Conservation (phyloP, 2,797 vertebrate genomes). For the Trematocara caparti region DNA sequence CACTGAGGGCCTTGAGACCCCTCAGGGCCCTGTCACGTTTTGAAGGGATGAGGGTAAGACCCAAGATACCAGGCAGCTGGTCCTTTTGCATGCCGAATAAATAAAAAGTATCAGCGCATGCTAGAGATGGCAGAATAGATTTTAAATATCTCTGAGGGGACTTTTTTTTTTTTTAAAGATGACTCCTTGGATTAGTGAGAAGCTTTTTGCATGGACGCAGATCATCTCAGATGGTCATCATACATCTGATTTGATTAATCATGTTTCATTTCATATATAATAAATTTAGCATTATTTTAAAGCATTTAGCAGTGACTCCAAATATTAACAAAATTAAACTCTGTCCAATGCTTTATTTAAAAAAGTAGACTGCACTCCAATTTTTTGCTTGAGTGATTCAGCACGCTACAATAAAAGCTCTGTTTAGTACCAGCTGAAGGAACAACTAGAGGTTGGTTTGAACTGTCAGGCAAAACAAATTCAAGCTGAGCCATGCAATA, state of each 20-base stretch:
- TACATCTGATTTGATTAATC: slow-evolving; percentile 82
- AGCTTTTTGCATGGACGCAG: slow-evolving; percentile 71
- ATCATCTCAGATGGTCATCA: slow-evolving; percentile 77
- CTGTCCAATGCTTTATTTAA: neutral
- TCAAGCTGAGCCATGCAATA: neutral
- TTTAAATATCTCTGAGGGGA: slow-evolving; percentile 59
- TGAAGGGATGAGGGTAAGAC: slow-evolving; percentile 99
- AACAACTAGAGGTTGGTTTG: slow-evolving; percentile 54
- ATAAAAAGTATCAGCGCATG: slow-evolving; percentile 70
- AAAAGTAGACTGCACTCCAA: neutral
- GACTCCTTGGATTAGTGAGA: slow-evolving; percentile 37
- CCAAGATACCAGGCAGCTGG: slow-evolving; percentile 76
- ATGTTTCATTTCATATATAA: slow-evolving; percentile 66
- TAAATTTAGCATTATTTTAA: slow-evolving; percentile 32
- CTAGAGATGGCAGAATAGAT: slow-evolving; percentile 65
- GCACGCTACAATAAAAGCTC: slow-evolving; percentile 2
- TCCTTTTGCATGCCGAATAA: slow-evolving; percentile 93
- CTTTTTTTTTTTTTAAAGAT: neutral
- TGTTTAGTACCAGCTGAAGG: slow-evolving; percentile 20
- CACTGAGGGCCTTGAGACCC: slow-evolving; percentile 99
- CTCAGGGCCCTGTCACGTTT: slow-evolving; percentile 99
- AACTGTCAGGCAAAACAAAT: slow-evolving; percentile 37
- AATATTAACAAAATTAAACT: neutral
- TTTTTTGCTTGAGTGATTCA: slow-evolving; percentile 29
- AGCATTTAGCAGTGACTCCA: slow-evolving; percentile 14